Base-by-base conservation (phyloP, 2,888 invertebrate species). In the Machimus atricapillus region DNA sequence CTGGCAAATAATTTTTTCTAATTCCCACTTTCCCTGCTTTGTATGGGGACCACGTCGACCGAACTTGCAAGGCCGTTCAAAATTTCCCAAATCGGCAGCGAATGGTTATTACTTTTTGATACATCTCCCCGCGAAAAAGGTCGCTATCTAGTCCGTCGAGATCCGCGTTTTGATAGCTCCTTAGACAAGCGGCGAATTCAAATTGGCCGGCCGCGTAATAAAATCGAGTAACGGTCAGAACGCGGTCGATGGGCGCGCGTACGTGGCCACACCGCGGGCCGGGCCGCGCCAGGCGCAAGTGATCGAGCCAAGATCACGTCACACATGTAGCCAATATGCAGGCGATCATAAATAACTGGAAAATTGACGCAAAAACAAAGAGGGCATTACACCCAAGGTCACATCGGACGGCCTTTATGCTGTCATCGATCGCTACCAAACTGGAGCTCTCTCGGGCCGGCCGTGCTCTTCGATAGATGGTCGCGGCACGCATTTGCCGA, bases 371-470 rank as follows among this genome's bases (percentile, higher is more conserved):
- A 52, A 81, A 81, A 81, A 81, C 81, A 81, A 87, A 87, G 86
- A 86, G 87, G 86, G 82, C 86, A 87, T 83, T 86, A 87, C 82
- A 86, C 87, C 74, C 87, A 87, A 87, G 87, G 87, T 87, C 87
- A 87, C 82, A 83, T 74, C 82, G 73, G 78, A 87, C 87, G 87
- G 87, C 87, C 87, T 87, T 87, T 87, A 81, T 87, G 23, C 56
- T 83, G 87, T 82, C 87, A 87, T 76, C 83, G 37, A 66, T 66
- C 81, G 34, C 66, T 37, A 58, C 73, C 73, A 58, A 83, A 83
- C 58, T 83, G 56, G 81, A 81, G 81, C 81, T 81, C 81, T 76
- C 37, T 19, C 37, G 76, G 14, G n/a, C 34, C 7, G 27, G 31
- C 37, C 76, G 16, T 14, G 76, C 37, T 19, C n/a, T 34, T 31